Base-by-base conservation (phyloP, 2,113 vertebrate species). In the Siniperca knerii region DNA sequence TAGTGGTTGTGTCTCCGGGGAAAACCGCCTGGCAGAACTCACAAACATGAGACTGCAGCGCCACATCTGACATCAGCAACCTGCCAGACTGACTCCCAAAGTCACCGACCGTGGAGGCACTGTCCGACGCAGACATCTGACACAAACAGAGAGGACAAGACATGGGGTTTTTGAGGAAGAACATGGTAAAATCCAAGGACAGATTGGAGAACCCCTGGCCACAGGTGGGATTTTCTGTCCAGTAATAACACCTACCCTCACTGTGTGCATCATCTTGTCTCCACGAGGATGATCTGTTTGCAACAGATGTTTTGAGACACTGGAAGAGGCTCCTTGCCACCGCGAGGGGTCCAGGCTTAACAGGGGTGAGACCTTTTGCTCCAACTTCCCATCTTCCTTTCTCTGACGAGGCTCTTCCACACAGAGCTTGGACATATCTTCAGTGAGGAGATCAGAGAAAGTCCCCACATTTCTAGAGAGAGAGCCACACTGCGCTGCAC, bases 1-100 rank as follows among this genome's bases (percentile, higher is more conserved):
- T 90, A 48, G 95, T 97, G 3, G 90, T 92, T 0, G 95, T 67
- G 0, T 90, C 92, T 35, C 80, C 92, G 0, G 96, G 96, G 77
- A 95, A 96, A 33, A 95, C 70, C 0, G 96, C 95, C 40, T 92
- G 93, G 91, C 96, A 97, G 81, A 97, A 95, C n/a, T 96, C 96
- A 13, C 96, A 96, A 54, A 95, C 80, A 0, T 93, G 92, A 20
- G 96, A 96, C 73, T 95, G 94, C 48, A 96, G 89, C 0, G 93
- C 87, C 1, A 90, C 81, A 5, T 91, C 93, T 0, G 95, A 92
- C 90, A 93, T 2, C 76, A 95, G 58, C 8, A 89, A 4, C 0
- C 83, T 48, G 0, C 83, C 87, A 0, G 75, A 42, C 33, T 71
- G 40, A 46, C 81, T 83, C 0, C 84, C 37, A 0, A 72, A 0